Evolutionary conservation across 2,113 vertebrate species (phyloP), one percentile per base, ranked within the genome.

Genomic region (Phyllostomus discolor): DNA sequence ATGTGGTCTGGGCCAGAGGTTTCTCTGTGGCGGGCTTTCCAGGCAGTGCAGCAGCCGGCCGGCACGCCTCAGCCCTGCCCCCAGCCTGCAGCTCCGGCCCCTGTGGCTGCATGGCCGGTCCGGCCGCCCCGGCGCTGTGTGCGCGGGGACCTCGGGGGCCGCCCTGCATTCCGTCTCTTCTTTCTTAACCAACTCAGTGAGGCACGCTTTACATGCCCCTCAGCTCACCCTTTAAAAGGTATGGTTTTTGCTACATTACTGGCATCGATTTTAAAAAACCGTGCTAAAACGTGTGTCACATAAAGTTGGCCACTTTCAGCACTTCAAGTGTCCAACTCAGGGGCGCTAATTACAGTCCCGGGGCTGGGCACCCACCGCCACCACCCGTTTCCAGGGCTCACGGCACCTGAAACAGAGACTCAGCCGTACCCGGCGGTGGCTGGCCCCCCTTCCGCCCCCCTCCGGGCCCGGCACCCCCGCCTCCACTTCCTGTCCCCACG

Each of bases 1-100:
- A 67, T 95, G 88, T 96, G 79, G 84, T 48, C 8, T 41, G 54
- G 38, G 10, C 31, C 5, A 46, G 57, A 90, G 33, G 64, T 59
- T 69, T 81, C 83, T 70, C 3, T 62, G 24, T 62, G 87, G 41
- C 92, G 75, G 48, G 41, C 89, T 95, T 97, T 97, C 87, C 90
- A 46, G 64, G 48, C 69, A 89, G 31, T 5, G 35, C 78, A 73
- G 80, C 12, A n/a, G 31, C 57, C 10, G 46, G 10, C 80, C 1
- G 46, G 10, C 80, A 2, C 2, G 4, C 48, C 2, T 62, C 59
- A 16, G 9, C 28, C 17, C n/a, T 1, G 8, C 69, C 16, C 54
- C 33, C 41, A 43, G 0, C 81, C 17, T 1, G n/a, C 17, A 67
- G 0, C 7, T 80, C 38, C 4, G 5, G 0, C 31, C 52, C 26